These are phyloP conservation scores for Sebastes hubbsi DNA, from an alignment of 2,797 vertebrate genomes.

Conservation along the genomic window DNA sequence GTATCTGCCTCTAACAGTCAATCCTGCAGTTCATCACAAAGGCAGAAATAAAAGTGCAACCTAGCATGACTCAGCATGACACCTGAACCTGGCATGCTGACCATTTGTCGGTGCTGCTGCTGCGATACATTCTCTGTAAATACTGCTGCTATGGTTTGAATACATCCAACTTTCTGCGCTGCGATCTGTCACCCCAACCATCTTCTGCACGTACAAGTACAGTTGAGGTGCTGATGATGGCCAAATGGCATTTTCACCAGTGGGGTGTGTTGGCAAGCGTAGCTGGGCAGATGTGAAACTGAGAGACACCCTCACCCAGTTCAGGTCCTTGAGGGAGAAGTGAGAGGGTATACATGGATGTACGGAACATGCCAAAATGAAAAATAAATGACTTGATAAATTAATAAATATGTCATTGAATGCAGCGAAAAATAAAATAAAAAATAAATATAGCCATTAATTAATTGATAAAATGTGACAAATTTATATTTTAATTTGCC, in stretches of 20 bases:
- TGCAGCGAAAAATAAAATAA: too few species aligned
- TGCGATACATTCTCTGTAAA: constrained; percentile 55
- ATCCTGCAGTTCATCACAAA: constrained; percentile 14
- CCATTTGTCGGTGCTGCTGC: not conserved
- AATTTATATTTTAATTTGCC: too few species aligned
- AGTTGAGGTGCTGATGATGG: too few species aligned
- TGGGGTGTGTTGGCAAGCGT: not conserved
- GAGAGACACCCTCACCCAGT: not conserved
- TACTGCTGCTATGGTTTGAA: constrained; percentile 31
- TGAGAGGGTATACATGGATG: not conserved
- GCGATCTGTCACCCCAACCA: not conserved
- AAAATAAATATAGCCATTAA: too few species aligned
- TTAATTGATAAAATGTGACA: too few species aligned
- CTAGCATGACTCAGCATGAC: constrained; percentile 22
- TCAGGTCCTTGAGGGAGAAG: not conserved
- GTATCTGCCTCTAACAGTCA: not conserved
- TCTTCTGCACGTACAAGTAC: not conserved
- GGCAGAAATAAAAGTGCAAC: constrained; percentile 33
- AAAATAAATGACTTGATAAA: too few species aligned
- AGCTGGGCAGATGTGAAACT: not conserved
- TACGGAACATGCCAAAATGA: too few species aligned
- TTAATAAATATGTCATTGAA: too few species aligned
- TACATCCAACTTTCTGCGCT: not conserved
- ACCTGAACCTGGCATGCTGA: constrained; percentile 37
- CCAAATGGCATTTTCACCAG: not conserved